Conservation (phyloP, 1,140 invertebrate species). For the Megalonaias nervosa region DNA sequence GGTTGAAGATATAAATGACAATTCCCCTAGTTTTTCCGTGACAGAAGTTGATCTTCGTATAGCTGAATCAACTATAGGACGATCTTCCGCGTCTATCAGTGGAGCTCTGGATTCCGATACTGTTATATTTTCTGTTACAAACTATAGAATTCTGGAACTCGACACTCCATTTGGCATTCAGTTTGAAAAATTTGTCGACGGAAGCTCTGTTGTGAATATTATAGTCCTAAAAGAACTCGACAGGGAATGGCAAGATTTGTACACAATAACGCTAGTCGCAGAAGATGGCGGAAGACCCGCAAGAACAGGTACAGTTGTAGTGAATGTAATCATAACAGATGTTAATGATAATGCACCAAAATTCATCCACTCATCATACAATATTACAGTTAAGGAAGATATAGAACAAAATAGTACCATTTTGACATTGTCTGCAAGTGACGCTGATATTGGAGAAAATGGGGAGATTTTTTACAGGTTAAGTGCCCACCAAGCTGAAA, state of each 20-base stretch:
- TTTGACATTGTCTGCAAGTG: conserved; percentile 51
- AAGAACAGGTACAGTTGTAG: conserved; percentile 71
- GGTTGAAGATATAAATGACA: conserved; percentile 91
- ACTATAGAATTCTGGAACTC: conserved; percentile 39
- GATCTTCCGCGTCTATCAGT: conserved; percentile 33
- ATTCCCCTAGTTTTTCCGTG: conserved; percentile 84
- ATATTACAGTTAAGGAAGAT: conserved; percentile 83
- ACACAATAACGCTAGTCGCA: conserved; percentile 88
- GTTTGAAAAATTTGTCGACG: conserved; percentile 42
- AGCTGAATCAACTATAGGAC: conserved; percentile 23
- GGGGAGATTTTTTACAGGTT: conserved; percentile 57
- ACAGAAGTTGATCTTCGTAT: conserved; percentile 1
- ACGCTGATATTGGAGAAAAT: conserved; percentile 58
- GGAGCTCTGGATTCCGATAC: conserved; percentile 55
- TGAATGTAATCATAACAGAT: conserved; percentile 76
- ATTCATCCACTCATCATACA: conserved; percentile 73
- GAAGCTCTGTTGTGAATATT: conserved; percentile 47
- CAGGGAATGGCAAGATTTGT: conserved; percentile 90
- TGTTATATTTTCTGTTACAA: conserved; percentile 50
- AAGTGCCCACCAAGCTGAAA: conserved; percentile 22
- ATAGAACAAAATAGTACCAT: conserved; percentile 41
- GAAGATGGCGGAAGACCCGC: conserved; percentile 88
- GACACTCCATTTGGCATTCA: conserved; percentile 49
- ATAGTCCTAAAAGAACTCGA: conserved; percentile 76
- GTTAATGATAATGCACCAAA: conserved; percentile 93